Evolutionary conservation across 2,113 vertebrate species (phyloP), one percentile per base, ranked within the genome.

Genomic region (Himantopus leucocephalus): DNA sequence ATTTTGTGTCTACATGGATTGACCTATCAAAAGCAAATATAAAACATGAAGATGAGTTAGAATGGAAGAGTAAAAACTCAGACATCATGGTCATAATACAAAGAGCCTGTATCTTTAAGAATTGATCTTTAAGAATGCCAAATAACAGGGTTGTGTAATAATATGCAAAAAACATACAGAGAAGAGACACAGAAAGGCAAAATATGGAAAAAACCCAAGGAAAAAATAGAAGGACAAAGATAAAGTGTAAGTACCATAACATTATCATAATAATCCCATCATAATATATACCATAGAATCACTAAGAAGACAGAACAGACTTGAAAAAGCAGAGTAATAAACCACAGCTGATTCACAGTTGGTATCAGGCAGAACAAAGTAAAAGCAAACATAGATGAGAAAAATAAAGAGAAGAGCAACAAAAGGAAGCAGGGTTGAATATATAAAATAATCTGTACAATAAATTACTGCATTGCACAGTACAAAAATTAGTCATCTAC

Each of bases 221-320:
- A 94, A 89, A 13, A 91, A 75, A 76, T 2, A 62, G 21, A 39
- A 39, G 39, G 67, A 90, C 62, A 90, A 90, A 94, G 64, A 94
- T 15, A 67, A 88, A 92, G 30, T 64, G 24, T 58, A 62, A 83
- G 30, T 63, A 66, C 37, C 9, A 50, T 74, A 90, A 67, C 21
- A 95, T 93, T 96, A 93, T 76, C 71, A 83, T 92, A 92, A 92
- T 73, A 93, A 93, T 73, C 22, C n/a, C 67, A 90, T 82, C 43
- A 85, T 86, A 88, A 74, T 80, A 58, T 80, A 83, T 88, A 86
- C 30, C 14, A 30, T 20, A 88, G 47, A 90, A 79, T 62, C 20
- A 47, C 63, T 71, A 86, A 92, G 53, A 81, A 74, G 53, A 78
- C 66, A 87, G 34, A 78, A 79, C 20, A 91, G 30, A 58, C 34